Evolutionary conservation across 1,140 invertebrate species (phyloP).

Genomic region (Aphis gossypii): DNA sequence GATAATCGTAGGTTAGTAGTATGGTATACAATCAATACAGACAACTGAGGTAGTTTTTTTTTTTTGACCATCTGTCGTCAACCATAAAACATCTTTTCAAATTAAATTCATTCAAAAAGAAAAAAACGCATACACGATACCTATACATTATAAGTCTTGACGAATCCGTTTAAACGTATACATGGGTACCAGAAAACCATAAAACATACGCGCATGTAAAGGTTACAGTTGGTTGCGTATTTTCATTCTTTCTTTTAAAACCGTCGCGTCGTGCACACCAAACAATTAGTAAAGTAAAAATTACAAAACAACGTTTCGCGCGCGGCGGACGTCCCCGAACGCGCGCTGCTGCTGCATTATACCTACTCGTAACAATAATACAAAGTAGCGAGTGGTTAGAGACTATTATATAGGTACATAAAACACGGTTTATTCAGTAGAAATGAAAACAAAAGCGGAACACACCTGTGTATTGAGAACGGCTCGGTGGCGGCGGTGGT

Average conservation of each 20-base stretch:
- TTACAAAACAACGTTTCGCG: neutral
- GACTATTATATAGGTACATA: neutral
- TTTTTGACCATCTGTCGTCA: slow-evolving; percentile 13
- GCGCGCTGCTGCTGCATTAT: too few species aligned
- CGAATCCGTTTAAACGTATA: neutral
- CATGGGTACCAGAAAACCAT: neutral
- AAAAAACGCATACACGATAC: neutral
- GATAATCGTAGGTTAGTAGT: neutral
- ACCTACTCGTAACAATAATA: neutral
- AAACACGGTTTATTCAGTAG: neutral
- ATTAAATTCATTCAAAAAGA: neutral
- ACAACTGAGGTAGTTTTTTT: neutral
- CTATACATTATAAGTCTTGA: neutral
- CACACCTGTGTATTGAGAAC: neutral
- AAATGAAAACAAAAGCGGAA: slow-evolving; percentile 44
- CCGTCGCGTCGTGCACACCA: neutral
- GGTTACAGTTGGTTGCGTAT: neutral
- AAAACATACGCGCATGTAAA: neutral
- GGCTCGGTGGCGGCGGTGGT: neutral
- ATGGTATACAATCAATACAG: neutral
- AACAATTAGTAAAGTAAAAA: neutral
- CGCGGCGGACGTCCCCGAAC: neutral
- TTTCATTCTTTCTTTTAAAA: neutral
- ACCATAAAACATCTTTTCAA: slow-evolving; percentile 5
- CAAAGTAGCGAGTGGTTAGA: neutral